phyloP scores from a whole-genome alignment of 2,797 vertebrate genomes.

The Anabacerthia variegaticeps region DNA sequence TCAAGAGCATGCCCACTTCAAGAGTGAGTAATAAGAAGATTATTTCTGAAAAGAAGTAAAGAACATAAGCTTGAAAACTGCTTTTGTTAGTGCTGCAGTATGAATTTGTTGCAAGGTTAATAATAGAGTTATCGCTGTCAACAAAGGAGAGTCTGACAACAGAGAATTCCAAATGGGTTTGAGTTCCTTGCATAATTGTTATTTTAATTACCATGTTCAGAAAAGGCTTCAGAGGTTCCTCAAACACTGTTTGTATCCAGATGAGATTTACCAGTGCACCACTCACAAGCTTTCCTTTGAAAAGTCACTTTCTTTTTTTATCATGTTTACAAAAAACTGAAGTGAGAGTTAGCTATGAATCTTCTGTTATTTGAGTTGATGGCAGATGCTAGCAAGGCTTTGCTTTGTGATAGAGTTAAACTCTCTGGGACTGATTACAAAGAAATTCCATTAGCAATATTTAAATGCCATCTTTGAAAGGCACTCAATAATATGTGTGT shows the following conservation, averaged over 20 bases:
- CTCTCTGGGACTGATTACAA: conserved; percentile 72
- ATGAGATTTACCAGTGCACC: conserved; percentile 4
- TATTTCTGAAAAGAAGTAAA: conserved; percentile 27
- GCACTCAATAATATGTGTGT: conserved; percentile 70
- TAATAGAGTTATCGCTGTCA: conserved; percentile 40
- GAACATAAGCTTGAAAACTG: not conserved
- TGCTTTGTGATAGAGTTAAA: conserved; percentile 62
- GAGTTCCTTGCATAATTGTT: conserved; percentile 41
- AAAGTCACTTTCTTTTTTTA: conserved; percentile 67
- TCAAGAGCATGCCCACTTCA: not conserved
- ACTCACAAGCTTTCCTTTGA: conserved; percentile 19
- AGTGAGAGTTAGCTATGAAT: conserved; percentile 55
- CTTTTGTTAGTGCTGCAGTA: conserved; percentile 18
- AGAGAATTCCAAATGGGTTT: conserved; percentile 25
- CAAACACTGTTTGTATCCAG: not conserved
- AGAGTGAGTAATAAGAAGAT: conserved; percentile 29
- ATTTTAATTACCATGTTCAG: conserved; percentile 40
- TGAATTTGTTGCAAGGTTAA: conserved; percentile 38
- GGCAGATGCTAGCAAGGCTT: conserved; percentile 58
- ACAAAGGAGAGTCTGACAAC: conserved; percentile 44
- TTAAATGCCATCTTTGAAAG: conserved; percentile 73
- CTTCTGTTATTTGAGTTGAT: conserved; percentile 46
- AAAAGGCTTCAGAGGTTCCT: conserved; percentile 33
- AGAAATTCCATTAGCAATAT: conserved; percentile 77
- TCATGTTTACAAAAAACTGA: conserved; percentile 68